These are phyloP conservation scores for Pontoporia blainvillei DNA, from an alignment of 2,113 vertebrate genomes.

Conservation along the genomic window DNA sequence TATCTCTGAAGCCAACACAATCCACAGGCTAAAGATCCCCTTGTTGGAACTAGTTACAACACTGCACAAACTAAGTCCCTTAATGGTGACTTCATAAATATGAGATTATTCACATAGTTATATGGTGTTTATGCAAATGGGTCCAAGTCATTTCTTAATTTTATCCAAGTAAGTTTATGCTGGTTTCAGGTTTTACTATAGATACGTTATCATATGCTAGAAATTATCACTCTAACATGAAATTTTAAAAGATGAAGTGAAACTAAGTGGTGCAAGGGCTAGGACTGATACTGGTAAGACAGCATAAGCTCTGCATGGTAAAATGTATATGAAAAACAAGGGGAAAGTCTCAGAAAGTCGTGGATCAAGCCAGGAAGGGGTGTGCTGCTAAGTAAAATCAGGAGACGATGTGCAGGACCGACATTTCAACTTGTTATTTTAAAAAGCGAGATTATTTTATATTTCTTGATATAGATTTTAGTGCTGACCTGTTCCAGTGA, in stretches of 20 bases:
- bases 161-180: neutral
- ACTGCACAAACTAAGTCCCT: neutral
- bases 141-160: neutral
- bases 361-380: slow-evolving; percentile 25
- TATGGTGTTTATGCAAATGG: neutral
- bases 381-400: neutral
- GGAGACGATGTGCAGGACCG: slow-evolving; percentile 79
- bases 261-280: neutral
- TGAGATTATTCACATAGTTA: neutral
- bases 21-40: neutral
- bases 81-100: neutral
- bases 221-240: neutral
- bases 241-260: slow-evolving; percentile 34
- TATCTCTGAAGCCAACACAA: neutral
- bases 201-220: neutral
- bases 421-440: slow-evolving; percentile 77
- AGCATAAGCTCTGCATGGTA: neutral
- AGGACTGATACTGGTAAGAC: neutral
- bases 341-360: neutral
- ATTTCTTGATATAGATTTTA: slow-evolving; percentile 73
- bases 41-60: neutral
- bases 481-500: slow-evolving; percentile 91
- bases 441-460: slow-evolving; percentile 82
- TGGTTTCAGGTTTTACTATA: neutral
- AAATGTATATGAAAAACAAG: neutral